phyloP scores from a whole-genome alignment of 1,140 invertebrate species.

The Branchinecta lindahli region DNA sequence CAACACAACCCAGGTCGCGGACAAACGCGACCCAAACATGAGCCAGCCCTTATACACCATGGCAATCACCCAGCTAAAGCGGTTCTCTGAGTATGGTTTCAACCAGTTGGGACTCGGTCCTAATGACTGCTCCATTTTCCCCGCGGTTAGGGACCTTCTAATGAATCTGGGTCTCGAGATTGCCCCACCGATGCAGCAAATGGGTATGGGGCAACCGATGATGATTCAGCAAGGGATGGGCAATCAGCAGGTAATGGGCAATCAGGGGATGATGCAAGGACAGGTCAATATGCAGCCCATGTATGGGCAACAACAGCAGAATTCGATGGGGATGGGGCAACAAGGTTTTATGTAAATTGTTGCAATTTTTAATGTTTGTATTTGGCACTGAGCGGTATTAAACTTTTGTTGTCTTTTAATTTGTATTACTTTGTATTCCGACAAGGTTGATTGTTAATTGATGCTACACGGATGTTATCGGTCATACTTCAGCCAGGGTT shows the following conservation, averaged over 20 bases:
- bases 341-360: neutral
- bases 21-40: slow-evolving; percentile 47
- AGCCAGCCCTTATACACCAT: slow-evolving; percentile 41
- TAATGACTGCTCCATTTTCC: slow-evolving; percentile 67
- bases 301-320: neutral
- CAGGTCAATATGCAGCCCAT: neutral
- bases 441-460: too few species aligned
- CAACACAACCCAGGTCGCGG: slow-evolving; percentile 70
- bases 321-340: neutral
- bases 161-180: slow-evolving; percentile 56
- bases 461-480: too few species aligned
- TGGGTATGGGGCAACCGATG: slow-evolving; percentile 5
- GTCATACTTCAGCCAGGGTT: too few species aligned
- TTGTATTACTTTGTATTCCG: too few species aligned
- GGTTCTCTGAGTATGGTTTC: slow-evolving; percentile 50
- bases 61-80: slow-evolving; percentile 46
- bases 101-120: slow-evolving; percentile 32
- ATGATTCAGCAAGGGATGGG: slow-evolving; percentile 12
- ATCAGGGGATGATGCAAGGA: neutral
- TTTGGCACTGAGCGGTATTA: too few species aligned
- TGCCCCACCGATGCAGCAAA: slow-evolving; percentile 35
- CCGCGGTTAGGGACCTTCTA: slow-evolving; percentile 67
- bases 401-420: too few species aligned
- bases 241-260: slow-evolving; percentile 12
- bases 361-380: too few species aligned